Evolutionary conservation across 1,140 invertebrate species (phyloP).

Genomic region (Oncopeltus fasciatus): DNA sequence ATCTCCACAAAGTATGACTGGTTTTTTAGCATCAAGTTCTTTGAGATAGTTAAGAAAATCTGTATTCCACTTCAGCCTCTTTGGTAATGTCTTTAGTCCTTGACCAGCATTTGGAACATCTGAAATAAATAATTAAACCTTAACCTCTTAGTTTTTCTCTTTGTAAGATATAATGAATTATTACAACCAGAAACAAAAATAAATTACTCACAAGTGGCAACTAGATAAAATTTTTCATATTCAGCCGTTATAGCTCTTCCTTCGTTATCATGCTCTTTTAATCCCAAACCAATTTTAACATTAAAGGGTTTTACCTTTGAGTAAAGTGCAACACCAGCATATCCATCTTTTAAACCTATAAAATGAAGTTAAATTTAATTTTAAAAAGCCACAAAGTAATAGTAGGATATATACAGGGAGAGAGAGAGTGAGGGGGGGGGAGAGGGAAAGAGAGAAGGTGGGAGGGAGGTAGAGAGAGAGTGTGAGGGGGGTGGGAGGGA

Average conservation of each 20-base stretch:
- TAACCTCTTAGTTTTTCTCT: too few species aligned
- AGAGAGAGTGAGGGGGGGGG: too few species aligned
- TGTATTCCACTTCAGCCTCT: constrained; percentile 82
- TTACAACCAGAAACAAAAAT: too few species aligned
- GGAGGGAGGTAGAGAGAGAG: too few species aligned
- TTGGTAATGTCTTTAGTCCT: constrained; percentile 71
- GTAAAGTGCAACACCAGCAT: constrained; percentile 83
- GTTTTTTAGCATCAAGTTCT: constrained; percentile 74
- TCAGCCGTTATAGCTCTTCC: constrained; percentile 93
- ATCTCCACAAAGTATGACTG: constrained; percentile 89
- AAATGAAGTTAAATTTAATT: neutral
- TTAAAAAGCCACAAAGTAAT: too few species aligned
- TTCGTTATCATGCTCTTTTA: constrained; percentile 54
- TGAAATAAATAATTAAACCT: neutral
- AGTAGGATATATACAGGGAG: too few species aligned
- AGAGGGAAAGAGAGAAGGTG: too few species aligned
- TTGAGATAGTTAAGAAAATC: constrained; percentile 63
- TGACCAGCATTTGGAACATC: constrained; percentile 54
- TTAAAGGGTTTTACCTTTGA: constrained; percentile 72
- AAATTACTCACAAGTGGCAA: constrained; percentile 45
- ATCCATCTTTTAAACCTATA: constrained; percentile 60
- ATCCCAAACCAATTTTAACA: constrained; percentile 69
- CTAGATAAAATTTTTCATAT: constrained; percentile 79
- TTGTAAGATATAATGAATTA: neutral
- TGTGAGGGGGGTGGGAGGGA: too few species aligned